These are phyloP conservation scores for Philereme vetulata DNA, from an alignment of 2,888 invertebrate genomes.

Conservation along the genomic window DNA sequence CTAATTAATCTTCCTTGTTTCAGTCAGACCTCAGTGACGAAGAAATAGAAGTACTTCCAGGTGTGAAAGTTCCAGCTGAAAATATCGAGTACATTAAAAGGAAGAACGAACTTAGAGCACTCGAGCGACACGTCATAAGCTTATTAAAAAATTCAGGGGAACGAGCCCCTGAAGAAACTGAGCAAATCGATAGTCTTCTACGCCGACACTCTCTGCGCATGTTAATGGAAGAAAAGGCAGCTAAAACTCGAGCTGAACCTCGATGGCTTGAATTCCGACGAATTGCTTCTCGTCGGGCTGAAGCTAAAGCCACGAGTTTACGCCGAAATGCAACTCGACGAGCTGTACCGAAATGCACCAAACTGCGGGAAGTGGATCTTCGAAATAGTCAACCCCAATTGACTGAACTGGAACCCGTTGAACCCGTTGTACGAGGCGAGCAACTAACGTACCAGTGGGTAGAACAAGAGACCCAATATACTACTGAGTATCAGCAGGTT, in stretches of 20 bases:
- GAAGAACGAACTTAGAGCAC: constrained; percentile 9
- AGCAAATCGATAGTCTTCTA: constrained; percentile 8
- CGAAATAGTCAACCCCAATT: constrained; percentile 5
- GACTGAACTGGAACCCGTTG: constrained; percentile 4
- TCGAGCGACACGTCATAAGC: constrained; percentile 11
- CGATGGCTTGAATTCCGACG: constrained; percentile 1
- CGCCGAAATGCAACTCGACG: neutral
- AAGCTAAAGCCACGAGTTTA: neutral
- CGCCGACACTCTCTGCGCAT: constrained; percentile 2
- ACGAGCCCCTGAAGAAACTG: constrained; percentile 2
- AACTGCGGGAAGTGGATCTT: constrained; percentile 7
- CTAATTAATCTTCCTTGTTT: constrained; percentile 5
- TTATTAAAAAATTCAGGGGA: neutral
- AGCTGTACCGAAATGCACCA: constrained; percentile 1
- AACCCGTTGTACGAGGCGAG: constrained; percentile 3
- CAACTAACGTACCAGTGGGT: constrained; percentile 3
- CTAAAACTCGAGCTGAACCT: constrained; percentile 5
- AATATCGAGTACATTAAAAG: constrained; percentile 3
- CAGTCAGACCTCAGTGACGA: constrained; percentile 19
- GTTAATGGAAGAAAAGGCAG: constrained; percentile 14
- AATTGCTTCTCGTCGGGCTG: neutral
- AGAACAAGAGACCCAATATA: neutral
- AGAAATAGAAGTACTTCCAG: constrained; percentile 9
- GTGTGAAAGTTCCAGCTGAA: constrained; percentile 3
- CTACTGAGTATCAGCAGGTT: constrained; percentile 3